These are phyloP conservation scores for Cyclura pinguis DNA, from an alignment of 2,797 vertebrate species.

Conservation along the genomic window DNA sequence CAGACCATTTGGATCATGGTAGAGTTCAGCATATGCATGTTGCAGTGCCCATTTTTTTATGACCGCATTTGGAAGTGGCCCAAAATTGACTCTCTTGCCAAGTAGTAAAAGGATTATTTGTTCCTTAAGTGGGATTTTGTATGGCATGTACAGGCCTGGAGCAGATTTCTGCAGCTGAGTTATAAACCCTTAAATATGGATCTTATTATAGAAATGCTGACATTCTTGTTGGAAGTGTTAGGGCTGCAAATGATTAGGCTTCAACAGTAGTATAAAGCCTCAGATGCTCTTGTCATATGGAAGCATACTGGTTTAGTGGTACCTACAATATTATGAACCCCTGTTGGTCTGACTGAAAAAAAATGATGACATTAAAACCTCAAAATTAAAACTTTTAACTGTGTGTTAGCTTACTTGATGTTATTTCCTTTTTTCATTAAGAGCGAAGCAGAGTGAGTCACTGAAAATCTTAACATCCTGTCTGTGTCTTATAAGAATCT, in stretches of 20 bases:
- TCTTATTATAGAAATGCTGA: slow-evolving; percentile 17
- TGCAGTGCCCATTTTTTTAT: slow-evolving; percentile 28
- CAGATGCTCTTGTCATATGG: background rate
- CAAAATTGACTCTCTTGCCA: slow-evolving; percentile 12
- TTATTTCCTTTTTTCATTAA: background rate
- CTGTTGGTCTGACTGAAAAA: background rate
- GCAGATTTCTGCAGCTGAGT: slow-evolving; percentile 21
- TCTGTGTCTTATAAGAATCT: background rate
- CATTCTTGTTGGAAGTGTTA: slow-evolving; percentile 11
- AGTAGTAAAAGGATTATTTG: slow-evolving; percentile 38
- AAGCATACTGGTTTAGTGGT: background rate
- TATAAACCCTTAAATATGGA: background rate
- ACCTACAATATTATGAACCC: background rate
- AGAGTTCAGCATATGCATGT: background rate
- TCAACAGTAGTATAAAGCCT: background rate
- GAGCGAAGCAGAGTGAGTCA: background rate
- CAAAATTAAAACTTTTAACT: background rate
- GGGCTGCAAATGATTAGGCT: background rate
- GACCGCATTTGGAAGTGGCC: slow-evolving; percentile 40
- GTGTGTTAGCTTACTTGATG: slow-evolving; percentile 27
- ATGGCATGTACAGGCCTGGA: slow-evolving; percentile 34
- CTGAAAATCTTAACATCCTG: background rate
- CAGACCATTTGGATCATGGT: slow-evolving; percentile 34
- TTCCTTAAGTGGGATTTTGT: slow-evolving; percentile 40
- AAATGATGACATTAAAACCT: background rate